phyloP scores from a whole-genome alignment of 2,113 vertebrate species.

The Plecturocebus donacophilus region DNA sequence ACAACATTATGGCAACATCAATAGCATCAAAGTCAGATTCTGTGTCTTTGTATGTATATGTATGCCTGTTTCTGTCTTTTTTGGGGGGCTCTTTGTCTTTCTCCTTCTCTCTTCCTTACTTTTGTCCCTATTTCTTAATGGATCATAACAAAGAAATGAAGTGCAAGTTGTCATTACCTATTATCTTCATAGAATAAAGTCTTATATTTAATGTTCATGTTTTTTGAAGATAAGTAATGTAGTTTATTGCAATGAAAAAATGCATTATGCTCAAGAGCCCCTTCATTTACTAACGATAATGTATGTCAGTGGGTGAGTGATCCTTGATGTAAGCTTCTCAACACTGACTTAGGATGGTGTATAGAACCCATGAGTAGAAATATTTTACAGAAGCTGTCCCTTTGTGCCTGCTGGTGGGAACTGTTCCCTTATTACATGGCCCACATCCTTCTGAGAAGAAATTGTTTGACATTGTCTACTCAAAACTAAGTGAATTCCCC shows the following conservation, averaged over 20 bases:
- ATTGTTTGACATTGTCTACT: not conserved
- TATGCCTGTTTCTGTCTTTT: not conserved
- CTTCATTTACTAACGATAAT: not conserved
- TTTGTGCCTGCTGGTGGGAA: conserved; percentile 5
- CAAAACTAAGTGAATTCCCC: not conserved
- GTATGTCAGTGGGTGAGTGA: not conserved
- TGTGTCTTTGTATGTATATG: not conserved
- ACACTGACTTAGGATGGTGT: not conserved
- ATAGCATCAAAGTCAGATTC: not conserved
- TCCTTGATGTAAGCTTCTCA: not conserved
- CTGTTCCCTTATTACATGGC: not conserved
- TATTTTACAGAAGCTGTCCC: not conserved
- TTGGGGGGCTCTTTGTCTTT: not conserved
- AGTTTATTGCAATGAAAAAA: conserved; percentile 13
- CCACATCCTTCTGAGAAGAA: not conserved
- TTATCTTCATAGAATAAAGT: conserved; percentile 9
- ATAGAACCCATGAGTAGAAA: not conserved
- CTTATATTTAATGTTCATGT: not conserved
- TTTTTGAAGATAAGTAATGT: conserved; percentile 20
- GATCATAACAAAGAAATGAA: not conserved
- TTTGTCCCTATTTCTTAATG: not conserved
- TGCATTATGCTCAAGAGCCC: not conserved
- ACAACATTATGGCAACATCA: not conserved
- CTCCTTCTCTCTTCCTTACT: not conserved
- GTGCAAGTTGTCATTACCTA: not conserved